Conservation (phyloP, 2,113 vertebrate species). For the Odontophorus gujanensis region DNA sequence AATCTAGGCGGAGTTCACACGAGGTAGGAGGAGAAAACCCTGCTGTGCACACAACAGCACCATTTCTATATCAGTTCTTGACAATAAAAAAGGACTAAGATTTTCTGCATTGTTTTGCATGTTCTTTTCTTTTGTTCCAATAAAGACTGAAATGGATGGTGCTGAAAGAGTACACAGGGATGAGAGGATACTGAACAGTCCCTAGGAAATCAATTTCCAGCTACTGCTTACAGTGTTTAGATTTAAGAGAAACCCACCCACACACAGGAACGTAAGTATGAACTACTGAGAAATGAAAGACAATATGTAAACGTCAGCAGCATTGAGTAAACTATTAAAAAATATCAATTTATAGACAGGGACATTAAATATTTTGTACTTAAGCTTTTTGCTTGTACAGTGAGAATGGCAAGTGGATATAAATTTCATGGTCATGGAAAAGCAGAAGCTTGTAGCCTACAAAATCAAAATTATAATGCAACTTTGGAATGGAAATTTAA, state of each 20-base stretch:
- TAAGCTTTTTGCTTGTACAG: conserved; percentile 19
- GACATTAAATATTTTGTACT: conserved; percentile 30
- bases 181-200: not conserved
- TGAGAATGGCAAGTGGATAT: conserved; percentile 23
- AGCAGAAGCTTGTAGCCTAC: conserved; percentile 8
- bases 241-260: not conserved
- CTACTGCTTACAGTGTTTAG: not conserved
- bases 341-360: conserved; percentile 50
- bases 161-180: not conserved
- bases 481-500: conserved; percentile 60
- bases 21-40: not conserved
- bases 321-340: conserved; percentile 32
- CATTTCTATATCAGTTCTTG: not conserved
- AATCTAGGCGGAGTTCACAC: not conserved
- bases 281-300: not conserved
- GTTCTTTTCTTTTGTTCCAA: not conserved
- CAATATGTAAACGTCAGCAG: conserved; percentile 20
- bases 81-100: not conserved
- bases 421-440: conserved; percentile 18
- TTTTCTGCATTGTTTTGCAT: not conserved
- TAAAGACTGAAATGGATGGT: not conserved
- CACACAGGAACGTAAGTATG: not conserved
- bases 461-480: conserved; percentile 50
- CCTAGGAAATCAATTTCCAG: conserved; percentile 16
- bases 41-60: not conserved